Conservation (phyloP, 1,140 invertebrate genomes). For the Maniola jurtina region DNA sequence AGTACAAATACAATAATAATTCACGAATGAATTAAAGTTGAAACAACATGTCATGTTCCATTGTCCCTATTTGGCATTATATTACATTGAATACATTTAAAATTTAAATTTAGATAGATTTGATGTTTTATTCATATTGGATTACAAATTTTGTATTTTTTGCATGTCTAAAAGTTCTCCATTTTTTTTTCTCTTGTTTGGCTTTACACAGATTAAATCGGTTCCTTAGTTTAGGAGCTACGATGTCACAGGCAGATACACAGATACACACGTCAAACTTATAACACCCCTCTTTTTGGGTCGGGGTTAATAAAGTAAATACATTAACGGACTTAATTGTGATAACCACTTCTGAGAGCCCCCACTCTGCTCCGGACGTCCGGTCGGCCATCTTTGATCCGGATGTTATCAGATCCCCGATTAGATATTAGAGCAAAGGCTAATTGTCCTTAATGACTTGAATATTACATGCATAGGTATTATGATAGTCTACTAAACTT, state of each 20-base stretch:
- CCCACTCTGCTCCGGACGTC: neutral
- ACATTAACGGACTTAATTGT: neutral
- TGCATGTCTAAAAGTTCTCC: too few species aligned
- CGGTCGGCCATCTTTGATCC: neutral
- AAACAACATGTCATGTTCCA: too few species aligned
- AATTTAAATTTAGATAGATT: neutral
- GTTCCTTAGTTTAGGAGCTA: too few species aligned
- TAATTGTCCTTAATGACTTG: conserved; percentile 1
- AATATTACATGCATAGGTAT: neutral
- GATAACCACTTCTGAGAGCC: neutral
- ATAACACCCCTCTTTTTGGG: too few species aligned
- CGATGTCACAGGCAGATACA: too few species aligned
- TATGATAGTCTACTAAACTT: too few species aligned
- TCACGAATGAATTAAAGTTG: neutral
- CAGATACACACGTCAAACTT: too few species aligned
- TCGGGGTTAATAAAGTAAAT: too few species aligned
- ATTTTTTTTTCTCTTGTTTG: too few species aligned
- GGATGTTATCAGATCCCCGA: conserved; percentile 2
- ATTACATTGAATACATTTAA: neutral
- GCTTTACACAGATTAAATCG: too few species aligned
- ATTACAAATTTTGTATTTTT: too few species aligned
- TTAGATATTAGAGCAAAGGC: conserved; percentile 2
- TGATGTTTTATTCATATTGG: neutral
- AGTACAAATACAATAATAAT: neutral
- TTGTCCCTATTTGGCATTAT: neutral